Percentiles rank a stretch among this genome's conserved stretches.
These are phyloP conservation scores for Mormyrus hasselquistii DNA, from an alignment of 2,797 vertebrate genomes.

Conservation along the genomic window DNA sequence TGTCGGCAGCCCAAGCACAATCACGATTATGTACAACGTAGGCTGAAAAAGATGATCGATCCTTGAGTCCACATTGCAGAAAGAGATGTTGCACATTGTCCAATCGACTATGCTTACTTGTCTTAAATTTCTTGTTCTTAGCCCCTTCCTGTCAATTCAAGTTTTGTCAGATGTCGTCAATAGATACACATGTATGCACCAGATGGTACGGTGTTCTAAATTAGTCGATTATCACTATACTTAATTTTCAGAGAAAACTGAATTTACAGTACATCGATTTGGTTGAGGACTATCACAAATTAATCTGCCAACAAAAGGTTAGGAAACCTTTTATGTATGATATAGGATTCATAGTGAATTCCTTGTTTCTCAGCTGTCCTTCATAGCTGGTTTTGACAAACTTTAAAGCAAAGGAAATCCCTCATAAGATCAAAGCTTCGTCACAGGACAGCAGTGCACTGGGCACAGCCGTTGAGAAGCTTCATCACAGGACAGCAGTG, in stretches of 20 bases:
- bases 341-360: background rate
- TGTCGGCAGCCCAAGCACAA: constrained; percentile 77
- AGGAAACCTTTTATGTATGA: background rate
- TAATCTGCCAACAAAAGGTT: background rate
- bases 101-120: constrained; percentile 8
- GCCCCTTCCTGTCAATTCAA: constrained; percentile 23
- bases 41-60: constrained; percentile 86
- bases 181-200: background rate
- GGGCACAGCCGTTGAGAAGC: background rate
- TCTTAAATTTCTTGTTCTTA: background rate
- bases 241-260: background rate
- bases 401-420: background rate
- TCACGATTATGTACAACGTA: constrained; percentile 80
- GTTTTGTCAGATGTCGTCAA: background rate
- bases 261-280: background rate
- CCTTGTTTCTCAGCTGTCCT: background rate
- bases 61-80: constrained; percentile 81
- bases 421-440: constrained; percentile 26
- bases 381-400: background rate
- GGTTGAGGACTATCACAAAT: background rate
- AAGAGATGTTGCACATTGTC: constrained; percentile 77
- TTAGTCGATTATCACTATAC: background rate
- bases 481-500: constrained; percentile 41
- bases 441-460: constrained; percentile 35
- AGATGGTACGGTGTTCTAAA: background rate